These are phyloP conservation scores for Lasioglossum baleicum DNA, from an alignment of 1,140 invertebrate genomes.

Conservation along the genomic window DNA sequence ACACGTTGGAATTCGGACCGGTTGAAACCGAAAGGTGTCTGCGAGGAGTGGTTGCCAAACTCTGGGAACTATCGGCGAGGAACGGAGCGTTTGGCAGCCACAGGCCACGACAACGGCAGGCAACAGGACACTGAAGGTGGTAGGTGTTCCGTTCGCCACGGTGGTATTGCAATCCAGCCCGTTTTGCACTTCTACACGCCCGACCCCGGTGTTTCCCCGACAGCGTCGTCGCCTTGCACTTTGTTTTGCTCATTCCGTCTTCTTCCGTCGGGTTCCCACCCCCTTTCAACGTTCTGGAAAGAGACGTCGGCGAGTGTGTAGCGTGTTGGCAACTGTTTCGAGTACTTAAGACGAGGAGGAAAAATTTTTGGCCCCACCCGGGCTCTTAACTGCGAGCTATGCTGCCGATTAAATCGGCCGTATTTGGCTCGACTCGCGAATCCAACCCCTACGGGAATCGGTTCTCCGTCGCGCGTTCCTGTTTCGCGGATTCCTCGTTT, in stretches of 20 bases:
- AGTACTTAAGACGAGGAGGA: conserved; percentile 58
- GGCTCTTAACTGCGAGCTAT: neutral
- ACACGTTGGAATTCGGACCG: neutral
- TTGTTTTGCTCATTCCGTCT: conserved; percentile 28
- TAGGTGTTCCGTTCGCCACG: conserved; percentile 2
- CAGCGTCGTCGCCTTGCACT: conserved; percentile 28
- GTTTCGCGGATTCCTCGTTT: conserved; percentile 1
- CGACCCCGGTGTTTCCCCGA: neutral
- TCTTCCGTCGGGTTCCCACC: conserved; percentile 1
- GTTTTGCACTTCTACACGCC: neutral
- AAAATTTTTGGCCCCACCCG: conserved; percentile 49
- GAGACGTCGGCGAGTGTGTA: neutral
- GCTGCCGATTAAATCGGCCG: conserved; percentile 7
- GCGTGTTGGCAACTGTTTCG: conserved; percentile 63
- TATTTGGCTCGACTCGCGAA: neutral
- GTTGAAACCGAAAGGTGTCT: neutral
- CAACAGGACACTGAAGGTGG: conserved; percentile 22
- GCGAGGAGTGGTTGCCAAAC: neutral
- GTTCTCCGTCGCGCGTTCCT: too few relatives aligned
- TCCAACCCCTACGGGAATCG: neutral
- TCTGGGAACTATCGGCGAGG: neutral
- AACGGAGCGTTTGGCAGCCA: conserved; percentile 20
- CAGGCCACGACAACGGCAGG: neutral
- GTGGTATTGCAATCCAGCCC: too few relatives aligned
- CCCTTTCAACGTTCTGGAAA: too few relatives aligned